Evolutionary conservation across 2,888 invertebrate species (phyloP).

Genomic region (Drosophila acutilabella): DNA sequence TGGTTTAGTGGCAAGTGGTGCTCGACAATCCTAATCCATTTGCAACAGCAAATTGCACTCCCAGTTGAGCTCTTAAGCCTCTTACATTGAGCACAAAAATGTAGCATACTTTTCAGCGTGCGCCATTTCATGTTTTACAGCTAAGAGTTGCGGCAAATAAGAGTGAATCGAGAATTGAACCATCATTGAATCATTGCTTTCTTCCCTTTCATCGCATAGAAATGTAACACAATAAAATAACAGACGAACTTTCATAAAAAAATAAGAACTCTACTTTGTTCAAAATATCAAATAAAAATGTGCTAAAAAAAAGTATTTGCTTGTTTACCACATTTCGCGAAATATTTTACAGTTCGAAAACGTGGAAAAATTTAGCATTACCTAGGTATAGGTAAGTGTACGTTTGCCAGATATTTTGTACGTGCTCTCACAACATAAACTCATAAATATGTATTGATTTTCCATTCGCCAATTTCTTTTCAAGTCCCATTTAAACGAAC

Average conservation of each 20-base stretch:
- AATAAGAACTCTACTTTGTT: background rate
- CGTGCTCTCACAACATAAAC: constrained; percentile 73
- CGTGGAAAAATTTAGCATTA: constrained; percentile 46
- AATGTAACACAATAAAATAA: constrained; percentile 16
- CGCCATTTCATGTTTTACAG: constrained; percentile 32
- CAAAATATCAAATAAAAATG: constrained; percentile 37
- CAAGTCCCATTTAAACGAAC: constrained; percentile 34
- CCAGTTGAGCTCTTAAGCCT: constrained; percentile 56
- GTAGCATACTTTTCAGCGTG: constrained; percentile 49
- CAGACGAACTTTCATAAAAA: constrained; percentile 16
- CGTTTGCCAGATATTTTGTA: constrained; percentile 60
- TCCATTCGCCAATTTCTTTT: constrained; percentile 72
- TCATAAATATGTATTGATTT: constrained; percentile 80
- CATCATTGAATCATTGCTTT: constrained; percentile 21
- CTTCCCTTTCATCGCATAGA: background rate
- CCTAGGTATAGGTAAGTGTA: constrained; percentile 42
- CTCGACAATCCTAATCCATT: constrained; percentile 40
- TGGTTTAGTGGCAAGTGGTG: constrained; percentile 37
- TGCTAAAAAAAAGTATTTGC: constrained; percentile 10
- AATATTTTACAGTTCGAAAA: constrained; percentile 58
- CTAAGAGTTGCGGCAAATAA: constrained; percentile 11
- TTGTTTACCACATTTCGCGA: constrained; percentile 13
- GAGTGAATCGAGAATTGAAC: constrained; percentile 17
- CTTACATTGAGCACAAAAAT: constrained; percentile 45
- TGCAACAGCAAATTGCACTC: constrained; percentile 60